Evolutionary conservation across 2,797 vertebrate genomes (phyloP), one percentile per base, ranked within the genome.

Genomic region (Lagodon rhomboides): DNA sequence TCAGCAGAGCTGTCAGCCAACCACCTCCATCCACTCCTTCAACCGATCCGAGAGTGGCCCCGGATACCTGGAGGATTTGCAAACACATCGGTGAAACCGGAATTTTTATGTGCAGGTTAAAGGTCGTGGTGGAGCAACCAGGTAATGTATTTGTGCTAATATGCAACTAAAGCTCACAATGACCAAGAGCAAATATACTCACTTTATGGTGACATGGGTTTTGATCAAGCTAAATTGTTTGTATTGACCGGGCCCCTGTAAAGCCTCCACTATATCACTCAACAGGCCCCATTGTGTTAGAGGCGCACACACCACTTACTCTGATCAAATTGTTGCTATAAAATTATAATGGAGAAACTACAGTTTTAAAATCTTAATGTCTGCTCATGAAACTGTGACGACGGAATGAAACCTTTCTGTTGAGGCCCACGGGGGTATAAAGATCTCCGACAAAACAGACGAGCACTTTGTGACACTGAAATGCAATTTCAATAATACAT

Each of bases 201-300:
- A 51, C 22, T 82, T 68, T 75, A 73, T 73, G n/a, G 27, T 76
- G 66, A 73, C 85, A 49, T 64, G 58, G 46, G 61, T 82, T 85
- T 77, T 78, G 74, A 82, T 85, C 73, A 61, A 53, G 63, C n/a
- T 69, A 68, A 78, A 71, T 68, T 53, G 76, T 85, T 81, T 73
- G 60, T 66, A 79, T 74, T 72, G 77, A 85, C 47, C 55, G 7
- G 20, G 47, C 38, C 62, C 49, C 62, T 65, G 53, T 79, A 69
- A 82, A 74, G 53, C 53, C 51, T 68, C 53, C 50, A 46, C 12
- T 75, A 63, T 76, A 80, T 80, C 62, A 69, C 44, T 81, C 75
- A 56, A 16, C 50, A 75, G 73, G 49, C 53, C 62, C 25, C 17
- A 56, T 7, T 70, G 54, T 66, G 64, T 50, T 30, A 20, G 8